A percentile compares a stretch with the other conserved stretches of the same genome.
Evolutionary conservation across 2,888 invertebrate genomes (phyloP).

Genomic region (Aspidiotus rigidus): DNA sequence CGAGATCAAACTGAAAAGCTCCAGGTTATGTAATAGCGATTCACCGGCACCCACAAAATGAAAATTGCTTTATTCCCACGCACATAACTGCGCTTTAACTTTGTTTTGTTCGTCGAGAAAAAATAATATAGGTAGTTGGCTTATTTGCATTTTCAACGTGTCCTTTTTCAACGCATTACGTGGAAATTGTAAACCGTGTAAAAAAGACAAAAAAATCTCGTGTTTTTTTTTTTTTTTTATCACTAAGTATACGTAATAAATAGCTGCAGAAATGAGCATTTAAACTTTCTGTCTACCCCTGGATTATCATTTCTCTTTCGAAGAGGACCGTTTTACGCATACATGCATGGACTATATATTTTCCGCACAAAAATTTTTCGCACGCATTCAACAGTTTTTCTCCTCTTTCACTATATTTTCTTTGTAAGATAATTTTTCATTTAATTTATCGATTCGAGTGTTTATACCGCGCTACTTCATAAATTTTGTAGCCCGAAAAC

Average conservation of each 20-base stretch:
- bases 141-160: slow-evolving; percentile 12
- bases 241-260: not conserved
- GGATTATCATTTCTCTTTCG: not conserved
- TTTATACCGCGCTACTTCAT: too few relatives aligned
- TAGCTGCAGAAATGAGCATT: not conserved
- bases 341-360: too few relatives aligned
- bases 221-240: not conserved
- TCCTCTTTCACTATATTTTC: too few relatives aligned
- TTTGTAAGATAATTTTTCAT: too few relatives aligned
- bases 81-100: not conserved
- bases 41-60: too few relatives aligned
- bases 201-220: not conserved
- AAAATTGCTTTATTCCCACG: not conserved
- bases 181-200: not conserved
- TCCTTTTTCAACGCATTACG: not conserved
- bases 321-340: too few relatives aligned
- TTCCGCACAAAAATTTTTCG: too few relatives aligned
- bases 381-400: too few relatives aligned
- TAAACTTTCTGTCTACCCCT: not conserved
- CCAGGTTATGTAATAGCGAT: too few relatives aligned
- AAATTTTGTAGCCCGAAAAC: too few relatives aligned
- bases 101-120: slow-evolving; percentile 6
- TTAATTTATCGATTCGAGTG: too few relatives aligned
- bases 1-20: too few relatives aligned
- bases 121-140: slow-evolving; percentile 4